Conservation (phyloP, 2,888 invertebrate species). For the Prenolepis imparis region DNA sequence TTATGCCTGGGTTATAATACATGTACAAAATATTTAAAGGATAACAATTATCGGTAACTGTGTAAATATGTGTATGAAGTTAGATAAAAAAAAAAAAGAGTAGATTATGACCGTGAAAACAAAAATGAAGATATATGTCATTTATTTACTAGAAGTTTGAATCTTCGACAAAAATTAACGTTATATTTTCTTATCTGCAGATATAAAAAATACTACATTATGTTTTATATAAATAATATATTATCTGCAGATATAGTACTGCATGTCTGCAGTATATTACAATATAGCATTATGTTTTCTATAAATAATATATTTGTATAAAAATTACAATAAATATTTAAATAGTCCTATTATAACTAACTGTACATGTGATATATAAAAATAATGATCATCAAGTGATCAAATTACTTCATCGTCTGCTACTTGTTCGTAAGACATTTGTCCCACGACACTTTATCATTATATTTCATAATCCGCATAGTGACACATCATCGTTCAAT, state of each 20-base stretch:
- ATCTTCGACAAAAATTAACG: slow-evolving; percentile 23
- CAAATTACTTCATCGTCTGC: too few species aligned
- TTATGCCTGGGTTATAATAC: slow-evolving; percentile 88
- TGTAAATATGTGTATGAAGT: slow-evolving; percentile 63
- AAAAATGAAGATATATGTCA: background rate
- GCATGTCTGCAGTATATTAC: too few species aligned
- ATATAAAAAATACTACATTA: slow-evolving; percentile 48
- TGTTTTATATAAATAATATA: slow-evolving; percentile 67
- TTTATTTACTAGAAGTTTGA: slow-evolving; percentile 19
- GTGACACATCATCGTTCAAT: too few species aligned
- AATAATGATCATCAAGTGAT: too few species aligned
- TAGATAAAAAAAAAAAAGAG: slow-evolving; percentile 27
- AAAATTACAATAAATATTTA: slow-evolving; percentile 75
- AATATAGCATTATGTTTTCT: slow-evolving; percentile 54
- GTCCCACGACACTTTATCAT: too few species aligned
- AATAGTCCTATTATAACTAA: slow-evolving; percentile 66
- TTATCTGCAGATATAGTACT: slow-evolving; percentile 65
- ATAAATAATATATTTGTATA: slow-evolving; percentile 72
- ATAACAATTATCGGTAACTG: slow-evolving; percentile 31
- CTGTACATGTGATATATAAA: slow-evolving; percentile 62
- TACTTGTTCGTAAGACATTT: too few species aligned
- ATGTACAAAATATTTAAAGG: slow-evolving; percentile 58
- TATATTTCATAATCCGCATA: too few species aligned
- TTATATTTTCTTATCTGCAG: slow-evolving; percentile 63
- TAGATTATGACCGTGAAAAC: slow-evolving; percentile 13